These are phyloP conservation scores for Falco berigora DNA, from an alignment of 2,797 vertebrate species.

Conservation along the genomic window DNA sequence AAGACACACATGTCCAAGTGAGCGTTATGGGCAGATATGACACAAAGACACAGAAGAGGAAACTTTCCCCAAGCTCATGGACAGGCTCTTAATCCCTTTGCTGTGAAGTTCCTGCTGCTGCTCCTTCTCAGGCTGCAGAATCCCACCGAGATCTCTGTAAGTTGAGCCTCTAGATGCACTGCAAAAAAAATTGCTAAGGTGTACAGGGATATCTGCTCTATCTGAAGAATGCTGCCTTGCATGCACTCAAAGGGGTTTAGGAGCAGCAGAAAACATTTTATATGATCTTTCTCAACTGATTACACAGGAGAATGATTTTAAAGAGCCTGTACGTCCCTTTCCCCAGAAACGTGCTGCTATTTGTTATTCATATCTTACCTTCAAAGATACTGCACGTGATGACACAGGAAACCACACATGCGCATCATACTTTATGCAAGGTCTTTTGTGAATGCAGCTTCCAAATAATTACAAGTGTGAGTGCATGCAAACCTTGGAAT, in stretches of 20 bases:
- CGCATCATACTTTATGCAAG: not conserved
- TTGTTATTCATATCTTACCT: not conserved
- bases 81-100: not conserved
- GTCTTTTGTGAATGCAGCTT: not conserved
- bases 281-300: not conserved
- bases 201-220: not conserved
- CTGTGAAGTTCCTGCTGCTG: not conserved
- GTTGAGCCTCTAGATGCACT: not conserved
- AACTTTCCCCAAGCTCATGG: not conserved
- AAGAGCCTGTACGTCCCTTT: not conserved
- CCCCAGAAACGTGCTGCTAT: not conserved
- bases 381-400: not conserved
- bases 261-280: not conserved
- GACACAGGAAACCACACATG: not conserved
- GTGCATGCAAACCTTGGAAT: not conserved
- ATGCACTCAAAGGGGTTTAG: not conserved
- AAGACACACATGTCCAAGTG: not conserved
- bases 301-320: not conserved
- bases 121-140: not conserved
- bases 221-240: accelerated
- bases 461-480: not conserved
- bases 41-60: not conserved
- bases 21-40: not conserved
- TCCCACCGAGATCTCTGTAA: not conserved
- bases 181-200: not conserved